Percentiles rank a stretch among this genome's conserved stretches.
These are phyloP conservation scores for Neolamprologus kungweensis DNA, from an alignment of 2,113 vertebrate genomes.

Conservation along the genomic window DNA sequence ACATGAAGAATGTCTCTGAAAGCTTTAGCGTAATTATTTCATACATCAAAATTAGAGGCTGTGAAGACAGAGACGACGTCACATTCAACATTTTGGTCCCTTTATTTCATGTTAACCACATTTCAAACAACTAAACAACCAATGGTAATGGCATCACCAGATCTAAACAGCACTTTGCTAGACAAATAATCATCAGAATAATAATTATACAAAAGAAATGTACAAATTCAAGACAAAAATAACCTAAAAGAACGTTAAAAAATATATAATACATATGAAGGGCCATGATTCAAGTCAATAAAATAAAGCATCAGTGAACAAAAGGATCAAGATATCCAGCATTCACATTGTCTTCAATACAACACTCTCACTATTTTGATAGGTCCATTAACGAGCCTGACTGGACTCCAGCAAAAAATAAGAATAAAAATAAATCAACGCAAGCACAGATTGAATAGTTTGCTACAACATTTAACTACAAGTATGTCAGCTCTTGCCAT, in stretches of 20 bases:
- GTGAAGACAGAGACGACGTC: background rate
- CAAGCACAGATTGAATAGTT: conserved; percentile 3
- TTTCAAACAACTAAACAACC: conserved; percentile 76
- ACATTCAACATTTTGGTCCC: conserved; percentile 72
- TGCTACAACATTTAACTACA: conserved; percentile 3
- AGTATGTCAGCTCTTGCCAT: background rate
- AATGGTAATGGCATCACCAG: conserved; percentile 70
- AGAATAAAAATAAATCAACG: background rate
- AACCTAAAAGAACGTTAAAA: background rate
- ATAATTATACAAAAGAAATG: conserved; percentile 59
- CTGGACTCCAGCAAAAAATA: background rate
- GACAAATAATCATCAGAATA: conserved; percentile 59
- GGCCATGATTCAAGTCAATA: background rate
- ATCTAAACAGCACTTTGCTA: conserved; percentile 68
- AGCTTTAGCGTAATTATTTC: background rate
- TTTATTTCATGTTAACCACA: conserved; percentile 76
- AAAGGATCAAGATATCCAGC: background rate
- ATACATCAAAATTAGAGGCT: background rate
- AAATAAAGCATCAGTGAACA: conserved; percentile 12
- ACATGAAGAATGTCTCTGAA: background rate
- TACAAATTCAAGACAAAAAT: conserved; percentile 54
- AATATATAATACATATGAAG: conserved; percentile 31
- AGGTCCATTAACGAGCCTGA: conserved; percentile 29
- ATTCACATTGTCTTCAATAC: conserved; percentile 30
- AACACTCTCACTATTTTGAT: background rate